These are phyloP conservation scores for Lutjanus campechanus DNA, from an alignment of 2,797 vertebrate genomes.

Conservation along the genomic window DNA sequence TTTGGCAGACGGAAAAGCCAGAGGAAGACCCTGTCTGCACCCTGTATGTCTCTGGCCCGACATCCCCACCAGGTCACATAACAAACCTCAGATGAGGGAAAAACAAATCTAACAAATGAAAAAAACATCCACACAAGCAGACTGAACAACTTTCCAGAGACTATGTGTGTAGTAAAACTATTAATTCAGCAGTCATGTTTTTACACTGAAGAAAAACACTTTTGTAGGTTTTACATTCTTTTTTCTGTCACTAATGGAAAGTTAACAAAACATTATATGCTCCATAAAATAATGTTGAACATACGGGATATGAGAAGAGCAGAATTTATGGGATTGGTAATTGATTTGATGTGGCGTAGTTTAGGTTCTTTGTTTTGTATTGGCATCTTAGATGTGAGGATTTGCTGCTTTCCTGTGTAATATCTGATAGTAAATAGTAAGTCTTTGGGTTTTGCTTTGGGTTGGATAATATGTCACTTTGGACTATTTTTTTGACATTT, in stretches of 20 bases:
- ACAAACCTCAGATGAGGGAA: conserved; percentile 26
- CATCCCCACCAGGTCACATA: conserved; percentile 44
- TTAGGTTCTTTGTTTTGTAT: neutral
- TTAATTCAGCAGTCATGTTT: neutral
- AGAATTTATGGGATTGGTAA: neutral
- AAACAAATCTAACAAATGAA: conserved; percentile 10
- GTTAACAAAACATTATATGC: neutral
- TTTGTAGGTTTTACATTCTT: neutral
- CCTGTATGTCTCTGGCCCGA: conserved; percentile 49
- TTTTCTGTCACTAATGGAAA: neutral
- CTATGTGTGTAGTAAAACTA: too few species aligned
- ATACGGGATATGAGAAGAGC: neutral
- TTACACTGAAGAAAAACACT: neutral
- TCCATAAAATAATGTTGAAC: neutral
- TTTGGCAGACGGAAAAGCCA: conserved; percentile 67
- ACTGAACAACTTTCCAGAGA: neutral
- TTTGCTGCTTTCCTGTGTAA: too few species aligned
- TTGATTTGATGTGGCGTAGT: neutral
- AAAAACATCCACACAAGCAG: neutral
- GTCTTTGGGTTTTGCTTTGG: too few species aligned
- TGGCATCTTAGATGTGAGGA: too few species aligned
- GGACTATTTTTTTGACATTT: too few species aligned
- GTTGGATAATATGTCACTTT: too few species aligned
- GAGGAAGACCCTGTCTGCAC: conserved; percentile 72
- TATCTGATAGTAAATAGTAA: too few species aligned